These are phyloP conservation scores for Psephotus haematonotus DNA, from an alignment of 2,113 vertebrate genomes.

Conservation along the genomic window DNA sequence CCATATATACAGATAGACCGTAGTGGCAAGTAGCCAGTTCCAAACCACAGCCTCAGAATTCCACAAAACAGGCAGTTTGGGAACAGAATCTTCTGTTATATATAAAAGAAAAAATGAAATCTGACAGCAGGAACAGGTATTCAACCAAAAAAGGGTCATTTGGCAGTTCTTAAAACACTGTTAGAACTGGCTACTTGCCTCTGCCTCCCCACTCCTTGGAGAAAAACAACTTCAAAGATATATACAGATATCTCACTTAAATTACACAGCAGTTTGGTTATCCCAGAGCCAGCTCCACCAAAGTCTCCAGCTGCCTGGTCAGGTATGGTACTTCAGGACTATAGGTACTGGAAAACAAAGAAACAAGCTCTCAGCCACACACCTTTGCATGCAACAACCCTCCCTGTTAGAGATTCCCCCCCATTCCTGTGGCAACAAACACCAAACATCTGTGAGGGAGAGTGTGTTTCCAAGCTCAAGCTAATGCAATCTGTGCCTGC, in stretches of 20 bases:
- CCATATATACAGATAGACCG: slow-evolving; percentile 60
- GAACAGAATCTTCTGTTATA: slow-evolving; percentile 38
- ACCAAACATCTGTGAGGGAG: not conserved
- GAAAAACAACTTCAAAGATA: slow-evolving; percentile 67
- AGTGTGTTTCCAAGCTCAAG: not conserved
- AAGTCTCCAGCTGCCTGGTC: slow-evolving; percentile 61
- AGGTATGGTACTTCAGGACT: slow-evolving; percentile 79
- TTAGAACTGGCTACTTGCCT: slow-evolving; percentile 67
- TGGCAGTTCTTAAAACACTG: slow-evolving; percentile 47
- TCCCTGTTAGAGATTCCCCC: not conserved
- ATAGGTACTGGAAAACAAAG: slow-evolving; percentile 74
- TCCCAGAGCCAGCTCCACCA: slow-evolving; percentile 63
- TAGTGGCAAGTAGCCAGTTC: slow-evolving; percentile 62
- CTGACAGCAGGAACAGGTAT: slow-evolving; percentile 37
- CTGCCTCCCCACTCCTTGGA: slow-evolving; percentile 39
- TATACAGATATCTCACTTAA: slow-evolving; percentile 77
- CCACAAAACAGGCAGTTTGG: not conserved
- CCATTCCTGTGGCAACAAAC: not conserved
- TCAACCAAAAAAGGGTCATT: not conserved
- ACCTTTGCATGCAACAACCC: fast-evolving
- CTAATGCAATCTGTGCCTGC: not conserved
- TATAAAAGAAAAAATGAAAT: not conserved
- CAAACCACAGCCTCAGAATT: slow-evolving; percentile 60
- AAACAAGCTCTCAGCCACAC: not conserved
- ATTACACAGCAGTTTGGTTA: slow-evolving; percentile 72